Evolutionary conservation across 2,888 invertebrate species (phyloP), one percentile per base, ranked within the genome.

Genomic region (Aelia acuminata): DNA sequence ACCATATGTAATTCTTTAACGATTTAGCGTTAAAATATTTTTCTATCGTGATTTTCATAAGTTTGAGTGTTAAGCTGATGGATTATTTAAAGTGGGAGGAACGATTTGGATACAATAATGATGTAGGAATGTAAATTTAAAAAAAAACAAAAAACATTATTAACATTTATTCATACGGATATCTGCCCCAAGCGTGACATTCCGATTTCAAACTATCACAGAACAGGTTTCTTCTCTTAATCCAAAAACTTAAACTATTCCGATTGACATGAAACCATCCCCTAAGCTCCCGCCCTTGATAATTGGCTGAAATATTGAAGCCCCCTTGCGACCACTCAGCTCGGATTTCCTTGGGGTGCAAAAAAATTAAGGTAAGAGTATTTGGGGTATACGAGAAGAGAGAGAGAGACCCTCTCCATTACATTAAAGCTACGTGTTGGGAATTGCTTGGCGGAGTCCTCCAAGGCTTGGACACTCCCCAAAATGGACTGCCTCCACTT

Each of bases 361-460:
- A 80, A 80, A 80, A 80, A 80, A 80, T 80, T 80, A 80, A 80
- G 80, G 80, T 80, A 80, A 80, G 43, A 43, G 80, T 47, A 39
- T 80, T 39, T 80, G 43, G 80, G n/a, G 43, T 43, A 47, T 39
- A 80, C 80, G 80, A n/a, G 13, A 80, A 47, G 43, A 80, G 22
- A n/a, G n/a, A n/a, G n/a, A n/a, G n/a, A n/a, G n/a, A n/a, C 80
- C 80, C 80, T 80, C 43, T 43, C 80, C 80, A 80, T 80, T 80
- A 80, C 80, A 80, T 80, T 80, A 80, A 80, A 80, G 80, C 43
- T 80, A 80, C 80, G 80, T 80, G 80, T n/a, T 43, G 80, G 80
- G 80, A 80, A 80, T 75, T 47, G 80, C n/a, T n/a, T 22, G 7
- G n/a, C 80, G 43, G 10, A 31, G 11, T 43, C 39, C 18, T 22